Conservation (phyloP, 2,797 vertebrate species). For the Phoebastria nigripes region DNA sequence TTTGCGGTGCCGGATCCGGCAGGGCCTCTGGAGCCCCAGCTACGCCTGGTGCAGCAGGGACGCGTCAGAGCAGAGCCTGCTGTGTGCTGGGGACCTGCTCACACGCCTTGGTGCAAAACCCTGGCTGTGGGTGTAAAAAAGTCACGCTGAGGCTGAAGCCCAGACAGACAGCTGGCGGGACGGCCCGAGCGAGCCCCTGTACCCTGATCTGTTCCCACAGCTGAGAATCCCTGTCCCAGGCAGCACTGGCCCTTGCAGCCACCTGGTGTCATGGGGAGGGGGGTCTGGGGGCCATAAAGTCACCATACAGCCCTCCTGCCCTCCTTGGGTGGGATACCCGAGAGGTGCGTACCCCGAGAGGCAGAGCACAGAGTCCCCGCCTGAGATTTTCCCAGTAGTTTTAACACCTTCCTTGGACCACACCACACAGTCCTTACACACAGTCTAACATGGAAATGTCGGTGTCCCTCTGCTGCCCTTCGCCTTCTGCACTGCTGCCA, state of each 20-base stretch:
- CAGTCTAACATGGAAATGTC: neutral
- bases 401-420: neutral
- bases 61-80: neutral
- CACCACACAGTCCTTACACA: accelerated
- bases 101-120: accelerated
- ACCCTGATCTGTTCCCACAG: neutral
- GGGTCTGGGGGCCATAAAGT: neutral
- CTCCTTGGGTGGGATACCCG: neutral
- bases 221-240: neutral
- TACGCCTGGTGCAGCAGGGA: accelerated
- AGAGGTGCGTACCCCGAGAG: accelerated
- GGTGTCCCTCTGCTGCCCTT: neutral
- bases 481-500: accelerated
- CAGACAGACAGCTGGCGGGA: neutral
- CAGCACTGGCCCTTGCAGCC: neutral
- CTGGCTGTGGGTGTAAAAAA: accelerated
- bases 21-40: neutral
- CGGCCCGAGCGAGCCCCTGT: accelerated
- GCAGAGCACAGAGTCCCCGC: neutral
- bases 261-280: neutral
- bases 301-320: neutral
- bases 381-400: neutral
- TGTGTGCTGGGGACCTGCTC: neutral
- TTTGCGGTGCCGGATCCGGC: neutral
- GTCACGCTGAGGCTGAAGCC: neutral